A percentile compares a stretch with the other conserved stretches of the same genome.
Conservation (phyloP, 2,888 invertebrate species). For the Papilio gigon region DNA sequence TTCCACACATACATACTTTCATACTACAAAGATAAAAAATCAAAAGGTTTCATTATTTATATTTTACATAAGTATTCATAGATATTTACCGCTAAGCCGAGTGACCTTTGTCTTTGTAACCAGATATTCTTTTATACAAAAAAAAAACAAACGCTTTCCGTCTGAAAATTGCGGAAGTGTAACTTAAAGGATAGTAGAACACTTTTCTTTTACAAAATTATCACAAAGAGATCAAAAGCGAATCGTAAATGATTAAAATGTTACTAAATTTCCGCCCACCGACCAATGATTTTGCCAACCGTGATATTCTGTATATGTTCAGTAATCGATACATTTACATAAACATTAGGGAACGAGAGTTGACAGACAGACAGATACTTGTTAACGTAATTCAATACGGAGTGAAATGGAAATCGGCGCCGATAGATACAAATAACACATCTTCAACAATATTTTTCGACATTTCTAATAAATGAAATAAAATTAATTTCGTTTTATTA, state of each 20-base stretch:
- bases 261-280: neutral
- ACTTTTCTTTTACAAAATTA: neutral
- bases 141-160: too few species aligned
- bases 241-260: neutral
- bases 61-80: neutral
- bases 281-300: neutral
- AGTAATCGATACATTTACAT: slow-evolving; percentile 18
- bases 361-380: slow-evolving; percentile 17
- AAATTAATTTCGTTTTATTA: too few species aligned
- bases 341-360: slow-evolving; percentile 19
- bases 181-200: neutral
- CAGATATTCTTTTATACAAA: neutral
- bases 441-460: neutral
- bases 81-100: neutral
- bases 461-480: neutral
- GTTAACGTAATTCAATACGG: slow-evolving; percentile 4
- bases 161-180: too few species aligned
- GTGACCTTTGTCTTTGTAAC: neutral
- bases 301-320: neutral
- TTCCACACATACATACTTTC: too few species aligned
- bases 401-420: slow-evolving; percentile 9
- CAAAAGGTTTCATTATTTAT: neutral
- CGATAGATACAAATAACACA: slow-evolving; percentile 7
- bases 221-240: neutral
- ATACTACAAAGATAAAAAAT: neutral